Base-by-base conservation (phyloP, 2,888 invertebrate genomes). In the Drosophila acutilabella region DNA sequence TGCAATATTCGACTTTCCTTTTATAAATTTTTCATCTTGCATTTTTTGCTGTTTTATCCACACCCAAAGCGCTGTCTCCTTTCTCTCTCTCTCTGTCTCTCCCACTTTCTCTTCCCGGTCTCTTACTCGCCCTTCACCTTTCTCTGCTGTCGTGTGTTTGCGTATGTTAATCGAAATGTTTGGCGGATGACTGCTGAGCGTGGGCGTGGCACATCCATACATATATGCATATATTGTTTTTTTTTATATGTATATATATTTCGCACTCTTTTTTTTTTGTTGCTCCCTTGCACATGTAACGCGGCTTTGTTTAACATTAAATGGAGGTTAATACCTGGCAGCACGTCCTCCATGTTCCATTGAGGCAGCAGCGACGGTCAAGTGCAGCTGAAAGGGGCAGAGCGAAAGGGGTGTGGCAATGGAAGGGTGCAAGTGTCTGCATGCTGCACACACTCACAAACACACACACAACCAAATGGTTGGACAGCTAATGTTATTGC, bases 271-370 rank as follows among this genome's bases (percentile, higher is more conserved):
- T 14, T 14, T 51, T 69, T 74, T 64, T 76, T 62, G 4, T 13
- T 16, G 16, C 50, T 56, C 48, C 52, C 67, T 40, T 67, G 78
- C 73, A 78, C 78, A 76, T 68, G 79, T 84, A 72, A 72, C 83
- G 88, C 74, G 88, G 88, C 84, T 83, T 86, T 86, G 86, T 86
- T 86, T 65, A 80, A 86, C 86, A 86, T 88, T 88, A 81, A 86
- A 86, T 84, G 78, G 78, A 84, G 88, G 88, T 86, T 86, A 88
- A 88, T 88, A 86, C 88, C 88, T 86, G 85, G 74, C 88, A 78
- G 83, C 86, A 85, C 79, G 80, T 81, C 59, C 74, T 26, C 54
- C 64, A 60, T 50, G 36, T 36, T 45, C 45, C 59, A 40, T 30
- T n/a, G 44, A 26, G 58, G 51, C 57, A 38, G 54, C 20, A 44